Evolutionary conservation across 1,140 invertebrate genomes (phyloP).

Genomic region (Brachionus asplanchnoidis): DNA sequence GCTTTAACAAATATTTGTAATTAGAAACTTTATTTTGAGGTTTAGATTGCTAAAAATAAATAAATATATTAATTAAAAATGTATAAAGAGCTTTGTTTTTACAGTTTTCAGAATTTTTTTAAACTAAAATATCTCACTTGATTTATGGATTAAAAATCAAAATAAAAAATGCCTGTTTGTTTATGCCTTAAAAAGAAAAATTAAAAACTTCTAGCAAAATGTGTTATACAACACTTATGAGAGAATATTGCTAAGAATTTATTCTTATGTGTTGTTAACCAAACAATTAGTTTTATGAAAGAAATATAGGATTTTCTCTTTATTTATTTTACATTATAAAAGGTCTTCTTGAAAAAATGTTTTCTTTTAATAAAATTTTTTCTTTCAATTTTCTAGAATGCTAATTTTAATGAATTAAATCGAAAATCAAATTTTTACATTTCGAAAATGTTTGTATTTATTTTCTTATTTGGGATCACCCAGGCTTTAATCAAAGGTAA

Average conservation of each 20-base stretch:
- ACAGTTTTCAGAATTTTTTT: neutral
- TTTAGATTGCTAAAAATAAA: neutral
- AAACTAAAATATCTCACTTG: neutral
- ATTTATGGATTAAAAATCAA: neutral
- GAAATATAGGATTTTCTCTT: neutral
- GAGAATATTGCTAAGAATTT: neutral
- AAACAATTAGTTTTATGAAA: neutral
- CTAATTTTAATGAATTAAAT: neutral
- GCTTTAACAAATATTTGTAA: neutral
- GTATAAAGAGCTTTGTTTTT: neutral
- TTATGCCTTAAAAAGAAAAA: neutral
- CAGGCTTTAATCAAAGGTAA: neutral
- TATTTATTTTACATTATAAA: neutral
- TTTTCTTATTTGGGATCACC: neutral
- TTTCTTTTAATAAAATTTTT: neutral
- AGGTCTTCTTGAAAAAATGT: neutral
- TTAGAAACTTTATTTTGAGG: neutral
- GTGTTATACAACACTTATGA: neutral
- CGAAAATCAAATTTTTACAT: neutral
- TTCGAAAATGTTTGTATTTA: neutral
- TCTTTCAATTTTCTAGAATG: neutral
- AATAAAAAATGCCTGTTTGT: neutral
- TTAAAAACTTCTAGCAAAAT: neutral
- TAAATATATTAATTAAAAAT: neutral
- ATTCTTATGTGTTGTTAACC: neutral